Base-by-base conservation (phyloP, 2,797 vertebrate species). In the Molossus alvarezi region DNA sequence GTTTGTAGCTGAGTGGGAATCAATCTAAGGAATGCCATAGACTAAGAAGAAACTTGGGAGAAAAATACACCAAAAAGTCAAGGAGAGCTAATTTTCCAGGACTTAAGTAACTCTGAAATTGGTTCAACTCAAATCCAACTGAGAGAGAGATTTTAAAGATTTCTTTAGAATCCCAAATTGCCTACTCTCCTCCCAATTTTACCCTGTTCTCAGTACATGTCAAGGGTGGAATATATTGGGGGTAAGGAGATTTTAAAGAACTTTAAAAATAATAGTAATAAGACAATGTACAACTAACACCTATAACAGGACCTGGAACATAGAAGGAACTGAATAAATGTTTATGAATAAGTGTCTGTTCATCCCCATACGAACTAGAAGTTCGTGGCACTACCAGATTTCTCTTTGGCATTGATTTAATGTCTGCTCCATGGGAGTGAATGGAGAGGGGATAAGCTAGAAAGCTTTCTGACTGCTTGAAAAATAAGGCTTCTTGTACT, bases 1-100 rank as follows among this genome's bases (percentile, higher is more conserved):
- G 12, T 92, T 48, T 83, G 23, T 72, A 92, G 60, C 21, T 94
- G 92, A 90, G 15, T 85, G 53, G 82, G 48, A 96, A 96, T 88
- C 77, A 79, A 86, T 96, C 67, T 86, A 91, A 84, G 20, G 45
- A 79, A 71, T n/a, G 14, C 2, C 33, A 67, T 33, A 90, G 53
- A 91, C 75, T 45, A 67, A 83, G 10, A 94, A 94, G 9, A 94
- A 86, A 89, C 64, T 82, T 90, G 25, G 18, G 3, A 58, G 11
- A 53, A 92, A 73, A 90, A 10, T 55, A 57, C 5, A 85, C 9
- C 25, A 76, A 84, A 17, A 25, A 45, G 5, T 62, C 29, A 90
- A 27, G 48, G 15, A 81, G 3, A 53, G 41, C 41, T 53, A 80
- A 75, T 45, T 64, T 95, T 90, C 58, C 8, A 57, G 45, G 20